A percentile compares a stretch with the other conserved stretches of the same genome.
Conservation (phyloP, 2,888 invertebrate species). For the Apamea sordens region DNA sequence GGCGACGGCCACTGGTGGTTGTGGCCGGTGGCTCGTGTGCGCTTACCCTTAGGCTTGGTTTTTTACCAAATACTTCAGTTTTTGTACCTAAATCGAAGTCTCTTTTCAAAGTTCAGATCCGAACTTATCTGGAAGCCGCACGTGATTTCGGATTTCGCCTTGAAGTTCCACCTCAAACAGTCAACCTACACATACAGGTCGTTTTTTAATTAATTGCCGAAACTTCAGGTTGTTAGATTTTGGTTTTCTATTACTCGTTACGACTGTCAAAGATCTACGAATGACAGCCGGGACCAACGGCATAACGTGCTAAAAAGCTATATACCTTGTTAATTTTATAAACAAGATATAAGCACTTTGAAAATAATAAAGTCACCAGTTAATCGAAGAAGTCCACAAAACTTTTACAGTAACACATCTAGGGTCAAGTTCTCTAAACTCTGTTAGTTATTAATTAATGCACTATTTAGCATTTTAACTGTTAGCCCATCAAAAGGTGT, state of each 20-base stretch:
- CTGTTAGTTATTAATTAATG: neutral
- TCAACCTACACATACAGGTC: neutral
- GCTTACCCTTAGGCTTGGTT: no score
- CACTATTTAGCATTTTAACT: neutral
- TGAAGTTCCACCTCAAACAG: neutral
- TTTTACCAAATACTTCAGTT: neutral
- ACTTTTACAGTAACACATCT: constrained; percentile 9
- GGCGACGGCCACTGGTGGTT: no score
- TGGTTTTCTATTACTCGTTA: neutral
- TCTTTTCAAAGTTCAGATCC: neutral
- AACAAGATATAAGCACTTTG: neutral
- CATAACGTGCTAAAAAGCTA: neutral
- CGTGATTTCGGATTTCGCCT: neutral
- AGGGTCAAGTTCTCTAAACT: neutral
- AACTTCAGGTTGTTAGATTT: neutral
- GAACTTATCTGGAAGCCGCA: neutral
- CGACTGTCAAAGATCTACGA: neutral
- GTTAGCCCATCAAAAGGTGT: neutral
- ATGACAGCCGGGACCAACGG: no score
- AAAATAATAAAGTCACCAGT: neutral
- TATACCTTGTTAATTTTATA: neutral
- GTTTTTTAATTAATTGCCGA: neutral
- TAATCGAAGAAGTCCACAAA: neutral
- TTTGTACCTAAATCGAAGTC: no score
- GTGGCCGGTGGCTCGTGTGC: no score